Evolutionary conservation across 2,888 invertebrate genomes (phyloP).

Genomic region (Polymixis lichenea): DNA sequence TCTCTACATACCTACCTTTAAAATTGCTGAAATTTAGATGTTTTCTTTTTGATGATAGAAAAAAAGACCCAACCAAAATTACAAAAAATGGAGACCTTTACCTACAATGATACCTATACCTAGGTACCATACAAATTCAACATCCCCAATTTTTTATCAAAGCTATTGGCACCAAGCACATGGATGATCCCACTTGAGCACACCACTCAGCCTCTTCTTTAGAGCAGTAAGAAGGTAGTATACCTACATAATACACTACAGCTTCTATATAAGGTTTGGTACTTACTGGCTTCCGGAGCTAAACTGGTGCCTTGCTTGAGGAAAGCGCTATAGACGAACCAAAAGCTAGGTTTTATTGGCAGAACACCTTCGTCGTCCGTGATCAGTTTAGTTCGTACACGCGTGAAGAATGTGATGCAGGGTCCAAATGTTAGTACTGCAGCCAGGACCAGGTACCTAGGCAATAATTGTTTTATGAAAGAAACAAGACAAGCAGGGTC

Average conservation of each 20-base stretch:
- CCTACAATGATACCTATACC: neutral
- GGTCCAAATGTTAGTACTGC: conserved; percentile 94
- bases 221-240: neutral
- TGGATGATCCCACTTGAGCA: neutral
- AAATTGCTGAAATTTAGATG: neutral
- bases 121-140: neutral
- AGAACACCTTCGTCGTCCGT: conserved; percentile 91
- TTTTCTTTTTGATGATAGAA: neutral
- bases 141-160: neutral
- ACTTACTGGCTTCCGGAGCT: conserved; percentile 94
- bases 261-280: neutral
- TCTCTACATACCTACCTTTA: neutral
- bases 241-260: neutral
- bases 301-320: conserved; percentile 96
- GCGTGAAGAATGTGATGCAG: conserved; percentile 93
- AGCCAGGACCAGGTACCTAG: conserved; percentile 92
- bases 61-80: neutral
- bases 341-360: conserved; percentile 93
- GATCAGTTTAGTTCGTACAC: conserved; percentile 91
- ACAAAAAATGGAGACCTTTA: neutral
- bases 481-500: neutral
- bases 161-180: neutral
- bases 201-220: neutral
- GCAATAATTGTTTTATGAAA: neutral
- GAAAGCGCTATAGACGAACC: conserved; percentile 97